These are phyloP conservation scores for Mamestra brassicae DNA, from an alignment of 2,888 invertebrate species.

Conservation along the genomic window DNA sequence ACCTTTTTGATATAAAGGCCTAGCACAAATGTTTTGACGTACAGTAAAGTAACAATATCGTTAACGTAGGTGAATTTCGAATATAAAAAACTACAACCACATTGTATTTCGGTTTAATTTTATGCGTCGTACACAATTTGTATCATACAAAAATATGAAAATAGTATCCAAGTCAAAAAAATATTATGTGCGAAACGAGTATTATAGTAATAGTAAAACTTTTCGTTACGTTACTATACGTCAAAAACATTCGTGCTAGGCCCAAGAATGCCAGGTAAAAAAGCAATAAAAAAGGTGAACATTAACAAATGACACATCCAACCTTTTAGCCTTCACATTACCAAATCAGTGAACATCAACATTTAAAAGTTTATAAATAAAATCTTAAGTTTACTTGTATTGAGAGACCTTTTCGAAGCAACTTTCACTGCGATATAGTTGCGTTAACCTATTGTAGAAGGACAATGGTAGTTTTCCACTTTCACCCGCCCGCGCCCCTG, in stretches of 20 bases:
- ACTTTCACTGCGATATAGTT: slow-evolving; percentile 86
- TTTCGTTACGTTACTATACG: no score
- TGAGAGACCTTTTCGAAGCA: slow-evolving; percentile 67
- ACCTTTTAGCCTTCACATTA: slow-evolving; percentile 33
- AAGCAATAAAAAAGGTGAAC: neutral
- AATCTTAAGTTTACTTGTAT: slow-evolving; percentile 60
- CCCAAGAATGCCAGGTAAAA: neutral
- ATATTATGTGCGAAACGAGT: no score
- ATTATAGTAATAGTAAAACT: no score
- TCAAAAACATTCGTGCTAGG: no score
- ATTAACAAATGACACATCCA: neutral
- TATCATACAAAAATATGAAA: no score
- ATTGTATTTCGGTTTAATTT: no score
- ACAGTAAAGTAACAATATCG: no score
- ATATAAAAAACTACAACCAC: no score
- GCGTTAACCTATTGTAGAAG: slow-evolving; percentile 80
- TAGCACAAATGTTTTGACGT: no score
- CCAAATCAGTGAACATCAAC: slow-evolving; percentile 27
- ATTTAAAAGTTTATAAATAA: slow-evolving; percentile 35
- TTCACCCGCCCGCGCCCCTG: slow-evolving; percentile 80
- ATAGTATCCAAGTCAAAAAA: no score
- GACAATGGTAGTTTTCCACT: slow-evolving; percentile 82
- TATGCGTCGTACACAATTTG: no score
- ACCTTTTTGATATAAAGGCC: neutral
- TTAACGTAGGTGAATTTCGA: no score